phyloP scores from a whole-genome alignment of 2,888 invertebrate species.

The Asteroscopus sphinx region DNA sequence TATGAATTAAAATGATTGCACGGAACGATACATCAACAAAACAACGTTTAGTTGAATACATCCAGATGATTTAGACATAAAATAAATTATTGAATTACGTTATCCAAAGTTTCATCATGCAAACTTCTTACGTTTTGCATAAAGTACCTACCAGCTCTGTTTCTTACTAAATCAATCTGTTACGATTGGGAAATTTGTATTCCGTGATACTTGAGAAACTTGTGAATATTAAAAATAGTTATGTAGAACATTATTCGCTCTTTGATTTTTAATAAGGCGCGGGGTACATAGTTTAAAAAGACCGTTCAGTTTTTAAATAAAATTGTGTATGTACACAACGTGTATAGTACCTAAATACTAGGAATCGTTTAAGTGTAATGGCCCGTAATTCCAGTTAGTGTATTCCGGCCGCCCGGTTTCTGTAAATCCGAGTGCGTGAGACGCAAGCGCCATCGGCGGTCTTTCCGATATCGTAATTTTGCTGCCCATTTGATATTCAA shows the following conservation, averaged over 20 bases:
- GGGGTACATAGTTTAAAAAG: conserved; percentile 45
- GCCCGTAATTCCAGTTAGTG: conserved; percentile 78
- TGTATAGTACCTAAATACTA: conserved; percentile 68
- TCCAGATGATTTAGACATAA: conserved; percentile 26
- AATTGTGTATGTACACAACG: conserved; percentile 60
- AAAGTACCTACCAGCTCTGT: conserved; percentile 35
- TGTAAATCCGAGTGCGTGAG: conserved; percentile 77
- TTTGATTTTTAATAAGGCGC: conserved; percentile 47
- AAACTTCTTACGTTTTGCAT: conserved; percentile 32
- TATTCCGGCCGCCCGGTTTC: conserved; percentile 77
- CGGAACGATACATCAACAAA: conserved; percentile 18
- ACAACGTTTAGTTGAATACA: conserved; percentile 24
- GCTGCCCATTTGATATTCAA: conserved; percentile 81
- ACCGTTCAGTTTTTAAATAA: conserved; percentile 60
- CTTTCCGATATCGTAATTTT: conserved; percentile 81
- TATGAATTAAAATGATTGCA: conserved; percentile 38
- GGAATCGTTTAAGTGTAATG: conserved; percentile 83
- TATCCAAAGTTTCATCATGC: conserved; percentile 40
- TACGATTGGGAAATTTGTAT: conserved; percentile 56
- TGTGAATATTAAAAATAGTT: conserved; percentile 50
- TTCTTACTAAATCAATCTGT: conserved; percentile 53
- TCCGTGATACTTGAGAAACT: conserved; percentile 54
- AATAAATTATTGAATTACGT: conserved; percentile 38
- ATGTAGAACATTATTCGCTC: conserved; percentile 42
- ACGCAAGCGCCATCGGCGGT: conserved; percentile 74